Evolutionary conservation across 2,888 invertebrate species (phyloP), one percentile per base, ranked within the genome.

Genomic region (Clanis bilineata): DNA sequence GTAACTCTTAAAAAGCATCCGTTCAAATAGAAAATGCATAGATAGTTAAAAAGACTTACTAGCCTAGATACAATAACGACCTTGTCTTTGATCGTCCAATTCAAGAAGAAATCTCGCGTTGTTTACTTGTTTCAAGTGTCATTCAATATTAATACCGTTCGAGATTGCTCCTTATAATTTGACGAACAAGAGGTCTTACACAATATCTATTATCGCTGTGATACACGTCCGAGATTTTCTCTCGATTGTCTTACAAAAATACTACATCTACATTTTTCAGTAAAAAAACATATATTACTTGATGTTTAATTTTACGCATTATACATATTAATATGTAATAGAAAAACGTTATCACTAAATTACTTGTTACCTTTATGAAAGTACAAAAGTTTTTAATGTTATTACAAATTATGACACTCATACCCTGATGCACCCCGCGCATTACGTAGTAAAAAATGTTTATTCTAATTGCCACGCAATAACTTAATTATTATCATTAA

Each of bases 401-500:
- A 82, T 83, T 87, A 90, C 83, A 84, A 87, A 83, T 86, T 86
- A 90, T 90, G 92, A 92, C 92, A 92, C 88, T 88, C 93, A 87
- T 92, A 93, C 93, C 93, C 93, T 93, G 93, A 88, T 91, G 82
- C 87, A 92, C 89, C 91, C 92, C 90, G 90, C 92, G 84, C 88
- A 79, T 86, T 87, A 85, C 82, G 83, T 86, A 82, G 82, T 81
- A 79, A 80, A 83, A 75, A 72, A 67, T 79, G 51, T 51, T 84
- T 83, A 85, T 68, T 80, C 82, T 88, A 87, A 88, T 89, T 89
- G 86, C 89, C 88, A 84, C 86, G 90, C 90, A 90, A 90, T 89
- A 76, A 82, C 83, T 86, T 86, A 85, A 77, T 86, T 85, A 87
- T 86, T 88, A 88, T 88, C 84, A 76, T 82, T 86, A 87, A 80